Base-by-base conservation (phyloP, 2,888 invertebrate genomes). In the Anoplius nigerrimus region DNA sequence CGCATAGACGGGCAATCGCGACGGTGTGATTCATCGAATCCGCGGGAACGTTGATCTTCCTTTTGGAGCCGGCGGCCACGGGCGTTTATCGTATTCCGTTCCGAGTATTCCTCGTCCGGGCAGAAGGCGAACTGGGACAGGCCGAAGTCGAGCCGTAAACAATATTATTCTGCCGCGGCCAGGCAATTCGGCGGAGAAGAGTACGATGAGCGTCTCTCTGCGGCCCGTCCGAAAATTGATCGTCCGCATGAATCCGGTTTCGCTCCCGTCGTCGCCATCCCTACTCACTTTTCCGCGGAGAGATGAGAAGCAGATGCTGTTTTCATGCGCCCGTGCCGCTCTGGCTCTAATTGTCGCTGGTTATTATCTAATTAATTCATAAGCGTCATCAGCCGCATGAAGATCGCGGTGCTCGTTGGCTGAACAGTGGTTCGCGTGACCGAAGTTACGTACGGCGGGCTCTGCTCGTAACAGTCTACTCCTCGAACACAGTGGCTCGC, bases 311-410 rank as follows among this genome's bases (percentile, higher is more conserved):
- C 85, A 85, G 85, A 85, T 84, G 85, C 74, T 82, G 80, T 80
- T 83, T 80, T 83, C 80, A 73, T 82, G 63, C 69, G 75, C 74
- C 67, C 71, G 62, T 71, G 74, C 63, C 75, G 69, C 70, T n/a
- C n/a, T 67, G 57, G 64, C 72, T 75, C 74, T 84, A 86, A 85
- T 85, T 86, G 86, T 73, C 76, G 79, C 72, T 71, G 82, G 80
- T 84, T 76, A 81, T 85, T 86, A 85, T 86, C 84, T 83, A 85
- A 85, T 86, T 85, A 86, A 86, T 85, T 85, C 83, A 80, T 82
- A 78, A 82, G 74, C 81, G 79, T 70, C 79, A 69, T 79, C 76
- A 63, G 68, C 59, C 65, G 61, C 59, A 69, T 46, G 68, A 72
- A 13, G 67, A 66, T 71, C 71, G 66, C 61, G 62, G 62, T 61